Evolutionary conservation across 1,140 invertebrate species (phyloP).

Genomic region (Atopsyche davidsoni): DNA sequence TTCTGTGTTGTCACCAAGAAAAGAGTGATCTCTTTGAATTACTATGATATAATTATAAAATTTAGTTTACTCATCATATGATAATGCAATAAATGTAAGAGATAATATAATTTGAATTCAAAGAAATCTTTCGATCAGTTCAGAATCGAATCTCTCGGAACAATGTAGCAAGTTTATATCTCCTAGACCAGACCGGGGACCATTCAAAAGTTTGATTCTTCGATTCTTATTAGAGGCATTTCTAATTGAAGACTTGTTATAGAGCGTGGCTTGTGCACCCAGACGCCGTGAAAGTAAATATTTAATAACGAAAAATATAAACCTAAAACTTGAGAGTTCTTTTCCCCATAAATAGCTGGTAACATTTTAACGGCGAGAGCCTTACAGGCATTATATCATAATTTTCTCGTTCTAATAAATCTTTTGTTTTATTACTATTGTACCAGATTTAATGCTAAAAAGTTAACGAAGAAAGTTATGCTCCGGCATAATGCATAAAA

Average conservation of each 20-base stretch:
- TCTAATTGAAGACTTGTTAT: not conserved
- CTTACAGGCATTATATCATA: constrained; percentile 24
- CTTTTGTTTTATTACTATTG: constrained; percentile 29
- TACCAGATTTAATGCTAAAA: constrained; percentile 26
- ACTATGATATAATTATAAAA: too few relatives aligned
- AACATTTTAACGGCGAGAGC: not conserved
- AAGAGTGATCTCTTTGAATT: too few relatives aligned
- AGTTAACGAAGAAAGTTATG: constrained; percentile 31
- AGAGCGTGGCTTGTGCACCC: constrained; percentile 1
- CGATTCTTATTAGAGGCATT: too few relatives aligned
- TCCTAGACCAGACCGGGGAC: too few relatives aligned
- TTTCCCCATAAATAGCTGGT: constrained; percentile 3
- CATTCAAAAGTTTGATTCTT: too few relatives aligned
- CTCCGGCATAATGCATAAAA: constrained; percentile 27
- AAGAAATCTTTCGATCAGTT: too few relatives aligned
- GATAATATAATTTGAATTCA: too few relatives aligned
- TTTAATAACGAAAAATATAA: constrained; percentile 14
- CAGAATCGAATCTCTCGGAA: too few relatives aligned
- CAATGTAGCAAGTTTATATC: too few relatives aligned
- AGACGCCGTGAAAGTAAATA: constrained; percentile 14
- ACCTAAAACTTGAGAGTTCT: constrained; percentile 1
- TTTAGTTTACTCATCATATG: too few relatives aligned
- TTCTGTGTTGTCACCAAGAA: too few relatives aligned
- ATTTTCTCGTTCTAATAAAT: constrained; percentile 28
- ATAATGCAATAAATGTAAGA: too few relatives aligned